phyloP scores from a whole-genome alignment of 2,113 vertebrate species.

The Setophaga coronata region DNA sequence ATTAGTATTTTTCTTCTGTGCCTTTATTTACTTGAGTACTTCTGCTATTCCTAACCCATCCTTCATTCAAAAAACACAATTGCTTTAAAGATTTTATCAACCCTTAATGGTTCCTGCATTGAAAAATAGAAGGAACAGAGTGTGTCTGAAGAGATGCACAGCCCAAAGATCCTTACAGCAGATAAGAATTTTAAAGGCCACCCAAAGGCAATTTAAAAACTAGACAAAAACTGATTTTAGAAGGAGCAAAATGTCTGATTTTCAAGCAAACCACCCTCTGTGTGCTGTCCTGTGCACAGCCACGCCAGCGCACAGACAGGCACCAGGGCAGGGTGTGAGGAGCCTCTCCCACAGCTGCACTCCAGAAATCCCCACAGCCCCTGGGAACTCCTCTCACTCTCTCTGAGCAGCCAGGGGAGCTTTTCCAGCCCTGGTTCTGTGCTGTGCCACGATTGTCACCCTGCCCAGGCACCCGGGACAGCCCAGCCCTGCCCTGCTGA shows the following conservation, averaged over 20 bases:
- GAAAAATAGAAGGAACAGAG: neutral
- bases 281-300: neutral
- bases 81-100: neutral
- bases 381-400: neutral
- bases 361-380: neutral
- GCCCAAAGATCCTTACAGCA: neutral
- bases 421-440: neutral
- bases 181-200: neutral
- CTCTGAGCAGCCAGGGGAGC: rapidly evolving
- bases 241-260: neutral
- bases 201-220: neutral
- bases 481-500: neutral
- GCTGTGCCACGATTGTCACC: rapidly evolving
- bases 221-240: neutral
- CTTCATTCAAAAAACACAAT: neutral
- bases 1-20: neutral
- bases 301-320: neutral
- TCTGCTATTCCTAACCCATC: neutral
- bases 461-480: rapidly evolving
- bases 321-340: rapidly evolving
- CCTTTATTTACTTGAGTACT: conserved; percentile 6
- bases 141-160: neutral
- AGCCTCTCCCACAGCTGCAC: rapidly evolving
- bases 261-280: neutral
- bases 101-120: neutral